phyloP scores from a whole-genome alignment of 2,113 vertebrate species.

The Xenus cinereus region DNA sequence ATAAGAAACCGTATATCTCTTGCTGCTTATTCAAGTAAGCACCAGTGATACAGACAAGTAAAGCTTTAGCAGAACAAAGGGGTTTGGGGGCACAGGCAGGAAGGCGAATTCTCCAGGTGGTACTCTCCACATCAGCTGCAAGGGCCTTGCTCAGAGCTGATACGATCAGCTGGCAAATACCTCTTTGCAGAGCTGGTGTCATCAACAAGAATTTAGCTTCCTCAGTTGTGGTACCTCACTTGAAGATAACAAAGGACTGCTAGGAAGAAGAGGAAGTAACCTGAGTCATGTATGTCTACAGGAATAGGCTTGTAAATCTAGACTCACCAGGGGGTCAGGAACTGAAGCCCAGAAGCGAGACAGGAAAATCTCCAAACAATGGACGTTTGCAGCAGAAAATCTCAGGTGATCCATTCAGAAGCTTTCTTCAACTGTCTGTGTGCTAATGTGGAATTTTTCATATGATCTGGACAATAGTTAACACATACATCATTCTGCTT shows the following conservation, averaged over 20 bases:
- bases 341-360: background rate
- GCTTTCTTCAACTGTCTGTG: background rate
- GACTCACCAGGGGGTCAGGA: background rate
- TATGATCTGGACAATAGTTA: background rate
- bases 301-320: background rate
- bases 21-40: background rate
- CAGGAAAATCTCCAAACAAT: background rate
- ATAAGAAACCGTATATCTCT: background rate
- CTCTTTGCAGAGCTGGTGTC: background rate
- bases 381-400: background rate
- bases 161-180: background rate
- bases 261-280: background rate
- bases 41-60: background rate
- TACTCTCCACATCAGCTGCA: background rate
- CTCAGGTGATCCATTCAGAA: background rate
- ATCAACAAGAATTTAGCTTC: background rate
- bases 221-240: background rate
- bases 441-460: background rate
- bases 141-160: background rate
- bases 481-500: accelerated
- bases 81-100: background rate
- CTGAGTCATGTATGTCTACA: background rate
- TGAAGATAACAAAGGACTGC: background rate
- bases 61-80: background rate
- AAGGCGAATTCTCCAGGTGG: background rate